Evolutionary conservation across 1,140 invertebrate species (phyloP), one percentile per base, ranked within the genome.

Genomic region (Proales similis): DNA sequence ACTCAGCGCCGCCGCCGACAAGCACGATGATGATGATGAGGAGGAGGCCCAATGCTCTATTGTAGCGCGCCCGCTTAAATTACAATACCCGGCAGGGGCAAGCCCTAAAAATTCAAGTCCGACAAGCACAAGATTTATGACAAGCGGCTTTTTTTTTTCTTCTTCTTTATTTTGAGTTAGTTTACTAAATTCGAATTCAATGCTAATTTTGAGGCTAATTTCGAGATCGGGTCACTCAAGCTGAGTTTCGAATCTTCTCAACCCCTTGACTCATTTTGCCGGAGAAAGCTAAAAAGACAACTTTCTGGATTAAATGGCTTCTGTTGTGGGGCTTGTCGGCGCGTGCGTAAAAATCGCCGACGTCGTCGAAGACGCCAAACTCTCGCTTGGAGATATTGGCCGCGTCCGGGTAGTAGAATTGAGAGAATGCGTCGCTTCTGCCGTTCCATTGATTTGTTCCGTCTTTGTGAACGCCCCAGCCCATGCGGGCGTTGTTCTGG

Each of bases 371-470:
- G 26, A 29, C 22, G 22, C 48, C 48, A 12, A 22, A 51, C 24
- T 32, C 48, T 14, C 17, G 7, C n/a, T n/a, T 51, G 9, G 48
- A 51, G 14, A 17, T 24, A 6, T 51, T 36, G 2, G 29, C 12
- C 7, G 48, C 20, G 26, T 30, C 24, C 24, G 20, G 11, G 0
- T 12, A 4, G 3, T 36, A 30, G 39, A 29, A 51, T 17, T 51
- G 48, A 17, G 29, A 29, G 39, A 51, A 51, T 22, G 24, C 7
- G 39, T 51, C 48, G 39, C 39, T 36, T 20, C 4, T 36, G 1
- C 48, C 48, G 39, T 51, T 51, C 48, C 48, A 51, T n/a, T 51
- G 32, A 51, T 30, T 51, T 19, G n/a, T 20, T 17, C 48, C 48
- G 26, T 51, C 24, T 22, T n/a, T 14, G 39, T 51, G 29, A 7